These are phyloP conservation scores for Busseola fusca DNA, from an alignment of 2,888 invertebrate genomes.

Conservation along the genomic window DNA sequence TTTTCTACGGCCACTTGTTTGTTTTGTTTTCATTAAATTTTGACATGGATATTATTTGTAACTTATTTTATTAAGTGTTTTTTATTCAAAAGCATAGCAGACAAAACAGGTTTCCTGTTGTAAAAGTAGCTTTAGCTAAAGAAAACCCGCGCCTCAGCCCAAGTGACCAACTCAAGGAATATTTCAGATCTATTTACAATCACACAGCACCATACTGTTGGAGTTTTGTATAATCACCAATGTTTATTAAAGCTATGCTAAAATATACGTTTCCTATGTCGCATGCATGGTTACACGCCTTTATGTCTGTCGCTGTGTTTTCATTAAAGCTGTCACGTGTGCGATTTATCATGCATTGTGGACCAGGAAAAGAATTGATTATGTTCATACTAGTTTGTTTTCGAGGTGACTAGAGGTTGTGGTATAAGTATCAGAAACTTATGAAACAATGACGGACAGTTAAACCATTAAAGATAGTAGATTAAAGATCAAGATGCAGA, in stretches of 20 bases:
- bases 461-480: not conserved
- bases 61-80: not conserved
- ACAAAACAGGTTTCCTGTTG: not conserved
- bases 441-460: not conserved
- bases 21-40: not conserved
- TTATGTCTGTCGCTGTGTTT: constrained; percentile 54
- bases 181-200: constrained; percentile 78
- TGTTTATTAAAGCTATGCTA: constrained; percentile 62
- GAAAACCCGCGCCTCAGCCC: constrained; percentile 9
- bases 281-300: constrained; percentile 58
- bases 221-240: constrained; percentile 58
- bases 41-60: not conserved
- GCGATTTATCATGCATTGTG: constrained; percentile 48
- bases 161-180: constrained; percentile 47
- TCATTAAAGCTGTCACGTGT: constrained; percentile 51
- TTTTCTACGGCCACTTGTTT: not conserved
- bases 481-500: not conserved
- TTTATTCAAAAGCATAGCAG: not conserved
- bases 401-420: constrained; percentile 11
- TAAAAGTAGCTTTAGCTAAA: not conserved
- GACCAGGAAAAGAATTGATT: constrained; percentile 45
- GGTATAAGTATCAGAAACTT: not conserved
- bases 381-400: constrained; percentile 13
- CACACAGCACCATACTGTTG: constrained; percentile 68
- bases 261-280: constrained; percentile 61